Evolutionary conservation across 2,888 invertebrate species (phyloP).

Genomic region (Cancer borealis): DNA sequence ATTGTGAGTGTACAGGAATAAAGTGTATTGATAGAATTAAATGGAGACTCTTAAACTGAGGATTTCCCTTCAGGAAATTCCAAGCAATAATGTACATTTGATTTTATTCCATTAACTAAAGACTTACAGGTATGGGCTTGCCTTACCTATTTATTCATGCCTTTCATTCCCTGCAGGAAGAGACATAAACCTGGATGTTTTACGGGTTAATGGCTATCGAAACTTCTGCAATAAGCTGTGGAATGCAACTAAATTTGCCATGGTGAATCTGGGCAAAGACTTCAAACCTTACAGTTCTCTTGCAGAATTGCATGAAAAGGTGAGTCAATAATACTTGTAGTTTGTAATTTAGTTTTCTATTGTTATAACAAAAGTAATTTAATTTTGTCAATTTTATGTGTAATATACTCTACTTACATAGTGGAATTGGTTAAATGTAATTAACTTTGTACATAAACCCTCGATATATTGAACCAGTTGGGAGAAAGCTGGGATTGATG

Average conservation of each 20-base stretch:
- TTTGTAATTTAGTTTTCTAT: neutral
- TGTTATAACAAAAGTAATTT: neutral
- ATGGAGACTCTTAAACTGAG: neutral
- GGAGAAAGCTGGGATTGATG: too few species aligned
- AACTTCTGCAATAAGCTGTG: constrained; percentile 99
- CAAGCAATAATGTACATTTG: too few species aligned
- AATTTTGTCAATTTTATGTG: too few species aligned
- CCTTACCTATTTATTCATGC: neutral
- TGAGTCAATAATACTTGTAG: constrained; percentile 49
- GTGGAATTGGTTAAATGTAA: too few species aligned
- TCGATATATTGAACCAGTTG: too few species aligned
- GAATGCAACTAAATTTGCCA: constrained; percentile 97
- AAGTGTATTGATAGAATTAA: neutral
- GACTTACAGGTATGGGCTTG: neutral
- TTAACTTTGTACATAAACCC: too few species aligned
- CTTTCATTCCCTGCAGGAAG: constrained; percentile 83
- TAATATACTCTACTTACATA: constrained; percentile 5
- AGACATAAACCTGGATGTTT: constrained; percentile 97
- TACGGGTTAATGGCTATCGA: constrained; percentile 94
- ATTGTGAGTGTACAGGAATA: neutral
- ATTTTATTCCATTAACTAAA: neutral
- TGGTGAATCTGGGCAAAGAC: constrained; percentile 81
- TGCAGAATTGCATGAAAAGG: constrained; percentile 54
- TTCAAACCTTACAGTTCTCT: constrained; percentile 78
- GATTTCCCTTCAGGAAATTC: too few species aligned